Percentiles rank a stretch among this genome's conserved stretches.
These are phyloP conservation scores for Sinelater perroti DNA, from an alignment of 2,888 invertebrate species.

Conservation along the genomic window DNA sequence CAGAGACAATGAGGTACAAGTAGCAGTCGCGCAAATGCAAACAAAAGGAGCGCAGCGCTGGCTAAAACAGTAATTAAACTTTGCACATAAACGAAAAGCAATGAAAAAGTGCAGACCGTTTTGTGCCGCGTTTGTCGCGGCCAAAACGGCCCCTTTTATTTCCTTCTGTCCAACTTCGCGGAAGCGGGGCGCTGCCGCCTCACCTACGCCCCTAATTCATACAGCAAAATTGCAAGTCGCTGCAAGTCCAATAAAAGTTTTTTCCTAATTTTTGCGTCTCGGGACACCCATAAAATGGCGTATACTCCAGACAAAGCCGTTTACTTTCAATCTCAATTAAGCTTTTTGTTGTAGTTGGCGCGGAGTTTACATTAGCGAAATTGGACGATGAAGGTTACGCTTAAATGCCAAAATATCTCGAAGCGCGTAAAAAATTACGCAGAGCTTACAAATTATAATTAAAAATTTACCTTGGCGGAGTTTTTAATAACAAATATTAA, in stretches of 20 bases:
- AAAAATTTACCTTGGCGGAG: too few species aligned
- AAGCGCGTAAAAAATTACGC: too few species aligned
- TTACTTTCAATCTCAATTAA: conserved; percentile 3
- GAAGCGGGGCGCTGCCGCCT: background rate
- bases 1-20: background rate
- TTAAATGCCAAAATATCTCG: too few species aligned
- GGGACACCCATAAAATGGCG: too few species aligned
- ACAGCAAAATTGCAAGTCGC: conserved; percentile 2
- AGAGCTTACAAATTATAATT: too few species aligned
- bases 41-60: conserved; percentile 15
- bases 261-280: too few species aligned
- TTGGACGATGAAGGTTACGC: too few species aligned
- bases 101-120: conserved; percentile 26
- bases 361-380: too few species aligned
- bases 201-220: conserved; percentile 8
- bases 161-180: conserved; percentile 4
- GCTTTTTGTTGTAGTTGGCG: too few species aligned
- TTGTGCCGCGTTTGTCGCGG: conserved; percentile 2
- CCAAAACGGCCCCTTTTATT: conserved; percentile 14
- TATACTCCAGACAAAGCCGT: background rate
- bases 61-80: conserved; percentile 24
- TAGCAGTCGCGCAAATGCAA: conserved; percentile 7
- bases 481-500: too few species aligned
- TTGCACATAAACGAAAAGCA: conserved; percentile 17
- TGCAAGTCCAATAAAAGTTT: conserved; percentile 15